These are phyloP conservation scores for Hapalemur alaotrensis DNA, from an alignment of 2,797 vertebrate genomes.

Conservation along the genomic window DNA sequence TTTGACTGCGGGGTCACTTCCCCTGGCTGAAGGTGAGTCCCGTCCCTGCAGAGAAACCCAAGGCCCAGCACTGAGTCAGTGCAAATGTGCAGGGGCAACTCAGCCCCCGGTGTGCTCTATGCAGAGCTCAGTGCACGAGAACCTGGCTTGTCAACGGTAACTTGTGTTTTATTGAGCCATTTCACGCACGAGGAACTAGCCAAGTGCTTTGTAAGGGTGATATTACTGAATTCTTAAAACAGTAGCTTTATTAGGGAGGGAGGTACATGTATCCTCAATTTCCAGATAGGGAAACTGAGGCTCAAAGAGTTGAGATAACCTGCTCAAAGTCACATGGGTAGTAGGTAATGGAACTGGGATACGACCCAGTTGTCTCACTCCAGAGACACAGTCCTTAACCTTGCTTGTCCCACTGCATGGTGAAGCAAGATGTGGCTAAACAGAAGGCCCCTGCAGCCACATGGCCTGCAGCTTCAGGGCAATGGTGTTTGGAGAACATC, in stretches of 20 bases:
- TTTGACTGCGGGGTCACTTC: background rate
- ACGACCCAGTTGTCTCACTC: background rate
- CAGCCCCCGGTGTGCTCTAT: background rate
- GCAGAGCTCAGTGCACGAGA: background rate
- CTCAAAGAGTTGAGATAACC: background rate
- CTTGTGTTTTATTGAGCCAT: background rate
- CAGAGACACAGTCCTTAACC: background rate
- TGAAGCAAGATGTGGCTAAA: background rate
- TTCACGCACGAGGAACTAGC: background rate
- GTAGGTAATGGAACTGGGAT: background rate
- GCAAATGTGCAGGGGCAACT: too few species aligned
- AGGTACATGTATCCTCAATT: background rate
- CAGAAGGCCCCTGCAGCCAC: background rate
- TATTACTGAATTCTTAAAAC: background rate
- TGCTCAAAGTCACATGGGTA: background rate
- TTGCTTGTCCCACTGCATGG: background rate
- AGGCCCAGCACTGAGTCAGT: background rate
- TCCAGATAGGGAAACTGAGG: background rate
- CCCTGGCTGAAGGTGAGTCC: background rate
- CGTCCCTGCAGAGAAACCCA: background rate
- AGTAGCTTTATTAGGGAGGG: background rate
- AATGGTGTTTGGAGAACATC: background rate
- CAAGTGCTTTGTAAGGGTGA: background rate
- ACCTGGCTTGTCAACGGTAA: background rate
- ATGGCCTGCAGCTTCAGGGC: background rate